Evolutionary conservation across 2,888 invertebrate genomes (phyloP), one percentile per base, ranked within the genome.

Genomic region (Dynastes hyllus): DNA sequence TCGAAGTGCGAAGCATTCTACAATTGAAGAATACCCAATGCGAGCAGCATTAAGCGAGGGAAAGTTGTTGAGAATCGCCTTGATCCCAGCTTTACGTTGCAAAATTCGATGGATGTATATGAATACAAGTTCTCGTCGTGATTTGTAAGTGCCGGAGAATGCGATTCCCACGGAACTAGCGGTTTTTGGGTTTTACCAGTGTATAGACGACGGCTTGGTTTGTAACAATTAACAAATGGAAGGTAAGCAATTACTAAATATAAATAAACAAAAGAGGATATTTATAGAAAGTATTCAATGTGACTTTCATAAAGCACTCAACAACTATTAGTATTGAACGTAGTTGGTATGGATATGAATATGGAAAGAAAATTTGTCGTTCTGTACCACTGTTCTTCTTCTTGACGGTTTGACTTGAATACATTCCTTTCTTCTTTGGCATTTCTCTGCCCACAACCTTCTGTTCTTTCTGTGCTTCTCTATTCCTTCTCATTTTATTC

Each of bases 151-250:
- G 11, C 11, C 1, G 5, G n/a, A 63, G 55, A 58, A 22, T 58
- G 22, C 58, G 6, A 37, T 73, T 73, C 73, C 40, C 73, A 73
- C 73, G 58, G 40, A 73, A 73, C 40, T 73, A 73, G 58, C 58
- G 37, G 16, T 22, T 58, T 37, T 51, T 63, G 32, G 29, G 51
- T 51, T 51, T 53, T 69, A 16, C 22, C 11, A 11, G 16, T 66
- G 40, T 66, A 66, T 37, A 37, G 37, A 9, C 22, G 22, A 58
- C 55, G 9, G 9, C 22, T 69, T 69, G 9, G 13, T 51, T 29
- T 29, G 9, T 69, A 69, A 51, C 51, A 51, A 69, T 51, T 69
- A 51, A 29, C 27, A 32, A 32, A 32, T 63, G 63, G 29, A 13
- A 45, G 45, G 45, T 45, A 9, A 40, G 9, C 9, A 63, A 63